Base-by-base conservation (phyloP, 2,888 invertebrate genomes). In the Drosophila setosimentum region DNA sequence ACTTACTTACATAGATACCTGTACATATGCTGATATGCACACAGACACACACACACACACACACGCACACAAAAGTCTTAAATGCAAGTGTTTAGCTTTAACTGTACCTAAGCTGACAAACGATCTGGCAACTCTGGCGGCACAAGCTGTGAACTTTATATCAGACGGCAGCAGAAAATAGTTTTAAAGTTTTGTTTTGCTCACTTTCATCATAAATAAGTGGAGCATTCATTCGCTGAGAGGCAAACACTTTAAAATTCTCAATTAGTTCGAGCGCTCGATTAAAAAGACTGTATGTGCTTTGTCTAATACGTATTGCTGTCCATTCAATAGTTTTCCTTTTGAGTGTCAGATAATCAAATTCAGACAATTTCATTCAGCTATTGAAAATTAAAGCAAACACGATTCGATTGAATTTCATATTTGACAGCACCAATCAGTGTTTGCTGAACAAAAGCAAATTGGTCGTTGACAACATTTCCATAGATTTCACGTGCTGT, bases 91-190 rank as follows among this genome's bases (percentile, higher is more conserved):
- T 11, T 35, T 59, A 54, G 11, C 50, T 16, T 24, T 42, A 37
- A 49, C 42, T 45, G 53, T 63, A 27, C 49, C 49, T 54, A 68
- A 73, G 49, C 69, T 63, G 69, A 63, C 69, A 60, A 74, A 59
- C 69, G 69, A 75, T 60, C 59, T 64, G 75, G 45, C 75, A 74
- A 62, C 69, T 30, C 42, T 32, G 21, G 29, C 62, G 18, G 13
- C 58, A 35, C 40, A 33, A 50, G 11, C 4, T 18, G n/a, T 61
- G 33, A 35, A n/a, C 53, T 6, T 11, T 27, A 27, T 7, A 13
- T 45, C 13, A 45, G 13, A 45, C 3, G 13, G 21, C 21, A 45
- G 45, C 8, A 24, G 4, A 40, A 40, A 45, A 16, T 16, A 4
- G 24, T 24, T 45, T 45, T 24, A 16, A 45, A 45, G 45, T 45